Percentiles rank a stretch among this genome's conserved stretches.
Evolutionary conservation across 2,113 vertebrate species (phyloP).

Genomic region (Triplophysa dalaica): DNA sequence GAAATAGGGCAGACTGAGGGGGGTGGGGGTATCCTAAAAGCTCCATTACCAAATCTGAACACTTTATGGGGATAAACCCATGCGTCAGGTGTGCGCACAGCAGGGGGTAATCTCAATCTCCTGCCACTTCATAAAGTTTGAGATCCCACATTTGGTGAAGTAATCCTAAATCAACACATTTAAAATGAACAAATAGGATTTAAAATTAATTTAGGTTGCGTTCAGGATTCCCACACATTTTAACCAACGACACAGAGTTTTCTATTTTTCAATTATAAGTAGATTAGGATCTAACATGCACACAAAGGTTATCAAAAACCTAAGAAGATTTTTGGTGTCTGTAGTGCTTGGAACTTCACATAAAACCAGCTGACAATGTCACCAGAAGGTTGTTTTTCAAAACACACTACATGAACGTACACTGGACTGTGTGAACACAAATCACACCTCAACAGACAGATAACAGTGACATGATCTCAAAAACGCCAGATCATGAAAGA

Average conservation of each 20-base stretch:
- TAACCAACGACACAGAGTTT: neutral
- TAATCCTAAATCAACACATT: neutral
- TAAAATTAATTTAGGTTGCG: neutral
- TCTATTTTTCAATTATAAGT: too few relatives aligned
- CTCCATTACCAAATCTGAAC: neutral
- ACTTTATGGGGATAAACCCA: constrained; percentile 1
- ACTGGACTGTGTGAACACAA: neutral
- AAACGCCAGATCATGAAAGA: neutral
- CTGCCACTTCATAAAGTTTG: neutral
- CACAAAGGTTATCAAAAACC: too few relatives aligned
- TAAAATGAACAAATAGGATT: neutral
- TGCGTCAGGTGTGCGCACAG: constrained; percentile 11
- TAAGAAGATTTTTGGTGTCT: neutral
- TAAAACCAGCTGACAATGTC: neutral
- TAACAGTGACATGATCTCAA: neutral
- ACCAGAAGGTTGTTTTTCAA: neutral
- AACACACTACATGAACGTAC: neutral
- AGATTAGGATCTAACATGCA: too few relatives aligned
- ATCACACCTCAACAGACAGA: neutral
- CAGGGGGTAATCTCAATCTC: neutral
- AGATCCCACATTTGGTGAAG: neutral
- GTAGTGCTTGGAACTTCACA: neutral
- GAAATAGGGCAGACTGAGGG: constrained; percentile 16
- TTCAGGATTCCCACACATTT: neutral
- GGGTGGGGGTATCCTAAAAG: neutral